Base-by-base conservation (phyloP, 2,888 invertebrate species). In the Eupeodes latifasciatus region DNA sequence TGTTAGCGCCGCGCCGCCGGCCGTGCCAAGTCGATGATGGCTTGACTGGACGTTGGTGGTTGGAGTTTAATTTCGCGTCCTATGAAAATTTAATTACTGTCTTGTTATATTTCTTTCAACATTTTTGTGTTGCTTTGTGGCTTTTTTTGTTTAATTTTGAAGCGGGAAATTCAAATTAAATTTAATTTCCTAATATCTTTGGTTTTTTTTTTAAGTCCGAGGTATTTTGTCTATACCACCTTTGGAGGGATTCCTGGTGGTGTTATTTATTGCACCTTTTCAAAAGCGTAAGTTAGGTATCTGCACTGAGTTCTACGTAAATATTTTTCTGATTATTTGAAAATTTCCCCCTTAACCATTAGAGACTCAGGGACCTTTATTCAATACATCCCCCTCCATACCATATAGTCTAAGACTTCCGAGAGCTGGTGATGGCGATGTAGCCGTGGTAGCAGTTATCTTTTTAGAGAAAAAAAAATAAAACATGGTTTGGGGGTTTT, bases 71-170 rank as follows among this genome's bases (percentile, higher is more conserved):
- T 83, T 77, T 87, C 76, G 81, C 81, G 84, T 81, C 64, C 77
- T 78, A 64, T 85, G 85, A 88, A 88, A 85, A 88, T 88, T 88
- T 88, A 88, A 88, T 88, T 88, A 88, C 78, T 81, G 81, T 81
- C 88, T 85, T 88, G 84, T 72, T 59, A 11, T 59, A 59, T 79
- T 49, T 62, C 64, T 72, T 79, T 9, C 5, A 27, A 44, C 34
- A 9, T 51, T 16, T 40, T 69, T 44, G 3, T 27, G 27, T 27
- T 27, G 27, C 2, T 27, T 27, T 3, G 27, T 27, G 27, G 27
- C 12, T 40, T 69, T 34, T 34, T 49, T 49, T 51, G 49, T 49
- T 49, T 71, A 19, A 19, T 61, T 57, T 27, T 85, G 88, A 81
- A 55, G 27, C 78, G 71, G 81, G 88, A 81, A 53, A 85, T 74